Percentiles rank a stretch among this genome's conserved stretches.
Conservation (phyloP, 35 echinoderm and acorn worm species). For the Apostichopus japonicus region DNA sequence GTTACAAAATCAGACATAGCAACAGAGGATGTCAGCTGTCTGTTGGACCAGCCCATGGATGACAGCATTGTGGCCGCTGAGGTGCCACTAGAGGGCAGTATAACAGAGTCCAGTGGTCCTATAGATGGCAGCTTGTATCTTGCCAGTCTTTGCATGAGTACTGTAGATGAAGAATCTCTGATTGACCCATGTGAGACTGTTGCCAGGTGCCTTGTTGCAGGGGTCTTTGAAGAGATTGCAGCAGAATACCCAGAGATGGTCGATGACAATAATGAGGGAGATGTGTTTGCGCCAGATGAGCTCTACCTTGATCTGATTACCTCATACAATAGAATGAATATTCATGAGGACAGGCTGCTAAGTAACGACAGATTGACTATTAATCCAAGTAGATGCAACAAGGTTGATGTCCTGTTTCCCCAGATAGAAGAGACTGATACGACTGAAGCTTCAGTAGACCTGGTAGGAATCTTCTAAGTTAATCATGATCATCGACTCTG, state of each 20-base stretch:
- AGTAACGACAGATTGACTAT: too few species aligned
- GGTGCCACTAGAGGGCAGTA: neutral
- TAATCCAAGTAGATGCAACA: too few species aligned
- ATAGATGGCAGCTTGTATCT: neutral
- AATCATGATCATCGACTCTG: too few species aligned
- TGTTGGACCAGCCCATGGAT: neutral
- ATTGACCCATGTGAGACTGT: neutral
- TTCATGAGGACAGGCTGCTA: neutral
- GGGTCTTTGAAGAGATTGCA: constrained; percentile 35
- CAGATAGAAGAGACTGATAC: too few species aligned
- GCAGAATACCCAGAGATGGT: constrained; percentile 40
- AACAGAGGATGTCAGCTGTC: neutral
- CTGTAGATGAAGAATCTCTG: neutral
- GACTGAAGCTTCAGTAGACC: too few species aligned
- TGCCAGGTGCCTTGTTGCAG: neutral
- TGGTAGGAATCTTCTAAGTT: too few species aligned
- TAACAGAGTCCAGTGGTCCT: neutral
- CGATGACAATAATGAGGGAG: constrained; percentile 1
- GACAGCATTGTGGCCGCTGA: neutral
- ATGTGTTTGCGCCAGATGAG: constrained; percentile 7
- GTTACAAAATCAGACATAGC: too few species aligned
- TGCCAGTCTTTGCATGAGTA: neutral
- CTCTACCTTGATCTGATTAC: constrained; percentile 21
- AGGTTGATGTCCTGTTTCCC: too few species aligned
- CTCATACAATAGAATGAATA: neutral